Conservation (phyloP, 1,140 invertebrate genomes). For the Scaptomyza montana region DNA sequence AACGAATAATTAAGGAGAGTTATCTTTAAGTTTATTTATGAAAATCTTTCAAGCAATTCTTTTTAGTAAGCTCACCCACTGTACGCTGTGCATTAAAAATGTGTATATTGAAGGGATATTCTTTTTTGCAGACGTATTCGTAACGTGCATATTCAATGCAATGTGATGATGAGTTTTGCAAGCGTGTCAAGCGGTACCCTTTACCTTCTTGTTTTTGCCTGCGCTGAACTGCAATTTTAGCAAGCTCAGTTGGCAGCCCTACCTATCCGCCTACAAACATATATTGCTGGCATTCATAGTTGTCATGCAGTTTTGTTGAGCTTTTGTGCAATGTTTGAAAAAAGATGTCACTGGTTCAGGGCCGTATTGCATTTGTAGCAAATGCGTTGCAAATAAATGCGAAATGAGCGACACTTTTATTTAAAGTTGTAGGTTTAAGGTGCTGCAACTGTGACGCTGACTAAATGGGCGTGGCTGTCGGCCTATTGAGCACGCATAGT, state of each 20-base stretch:
- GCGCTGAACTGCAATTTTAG: constrained; percentile 10
- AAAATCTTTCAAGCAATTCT: background rate
- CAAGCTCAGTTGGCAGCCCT: constrained; percentile 9
- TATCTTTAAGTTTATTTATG: too few relatives aligned
- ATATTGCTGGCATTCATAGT: constrained; percentile 23
- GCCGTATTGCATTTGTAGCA: constrained; percentile 37
- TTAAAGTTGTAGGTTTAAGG: constrained; percentile 49
- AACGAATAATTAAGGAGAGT: too few relatives aligned
- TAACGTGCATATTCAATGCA: background rate
- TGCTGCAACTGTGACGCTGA: background rate
- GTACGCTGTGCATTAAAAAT: constrained; percentile 8
- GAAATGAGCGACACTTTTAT: constrained; percentile 34
- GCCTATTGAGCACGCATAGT: constrained; percentile 69
- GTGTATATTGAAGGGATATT: constrained; percentile 6
- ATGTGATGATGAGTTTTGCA: constrained; percentile 24
- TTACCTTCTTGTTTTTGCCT: background rate
- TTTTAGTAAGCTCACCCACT: background rate
- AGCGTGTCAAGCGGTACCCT: constrained; percentile 32
- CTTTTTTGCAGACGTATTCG: background rate
- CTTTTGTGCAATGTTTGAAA: constrained; percentile 14
- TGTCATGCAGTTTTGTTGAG: constrained; percentile 14
- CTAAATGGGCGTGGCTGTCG: constrained; percentile 25
- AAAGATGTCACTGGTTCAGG: constrained; percentile 76
- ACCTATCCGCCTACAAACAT: background rate
- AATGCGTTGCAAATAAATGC: constrained; percentile 48